phyloP scores from a whole-genome alignment of 2,797 vertebrate species.

The Remorina albescens region DNA sequence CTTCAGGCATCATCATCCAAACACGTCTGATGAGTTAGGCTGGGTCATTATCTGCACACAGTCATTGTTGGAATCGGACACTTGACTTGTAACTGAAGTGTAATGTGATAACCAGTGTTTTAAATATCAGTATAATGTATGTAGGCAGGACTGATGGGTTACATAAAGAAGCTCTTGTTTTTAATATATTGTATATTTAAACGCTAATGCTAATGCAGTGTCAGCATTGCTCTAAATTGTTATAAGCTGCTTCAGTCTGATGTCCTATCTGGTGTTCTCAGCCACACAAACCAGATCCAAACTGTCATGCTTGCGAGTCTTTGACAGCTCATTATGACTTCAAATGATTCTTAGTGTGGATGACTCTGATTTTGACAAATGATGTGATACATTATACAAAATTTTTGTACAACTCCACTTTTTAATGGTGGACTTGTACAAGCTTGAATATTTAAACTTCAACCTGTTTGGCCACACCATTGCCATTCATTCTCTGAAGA shows the following conservation, averaged over 20 bases:
- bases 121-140: neutral
- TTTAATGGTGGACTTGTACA: neutral
- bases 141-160: neutral
- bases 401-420: neutral
- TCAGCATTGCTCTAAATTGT: neutral
- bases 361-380: neutral
- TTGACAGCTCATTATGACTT: neutral
- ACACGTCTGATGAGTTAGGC: neutral
- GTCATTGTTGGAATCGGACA: neutral
- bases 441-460: constrained; percentile 1
- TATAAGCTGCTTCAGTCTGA: neutral
- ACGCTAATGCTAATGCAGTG: neutral
- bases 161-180: neutral
- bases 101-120: neutral
- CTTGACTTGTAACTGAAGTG: neutral
- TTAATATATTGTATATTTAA: neutral
- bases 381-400: neutral
- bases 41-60: neutral
- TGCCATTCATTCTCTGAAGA: neutral
- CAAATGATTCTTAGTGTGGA: neutral
- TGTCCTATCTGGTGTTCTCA: neutral
- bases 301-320: neutral
- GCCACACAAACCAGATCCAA: neutral
- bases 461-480: neutral
- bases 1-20: neutral